Evolutionary conservation across 2,888 invertebrate species (phyloP).

Genomic region (Macrophya alboannulata): DNA sequence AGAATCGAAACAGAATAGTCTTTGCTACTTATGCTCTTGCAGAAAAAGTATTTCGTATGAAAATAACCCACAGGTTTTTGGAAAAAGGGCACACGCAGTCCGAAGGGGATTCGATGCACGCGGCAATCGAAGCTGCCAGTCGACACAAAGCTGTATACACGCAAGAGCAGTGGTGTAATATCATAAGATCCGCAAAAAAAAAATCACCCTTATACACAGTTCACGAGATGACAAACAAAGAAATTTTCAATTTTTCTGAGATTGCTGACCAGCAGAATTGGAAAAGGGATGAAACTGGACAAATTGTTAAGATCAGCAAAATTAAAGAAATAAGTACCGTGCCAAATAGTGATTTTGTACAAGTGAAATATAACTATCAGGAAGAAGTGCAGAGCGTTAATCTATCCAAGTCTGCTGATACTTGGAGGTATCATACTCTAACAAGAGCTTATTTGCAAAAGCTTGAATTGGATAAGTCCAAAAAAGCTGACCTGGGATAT

Average conservation of each 20-base stretch:
- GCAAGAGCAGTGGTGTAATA: conserved; percentile 1
- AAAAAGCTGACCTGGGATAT: conserved; percentile 7
- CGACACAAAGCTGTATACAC: conserved; percentile 1
- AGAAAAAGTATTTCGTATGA: conserved; percentile 60
- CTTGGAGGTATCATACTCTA: neutral
- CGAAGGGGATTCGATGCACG: conserved; percentile 66
- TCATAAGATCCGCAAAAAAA: neutral
- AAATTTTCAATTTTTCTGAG: neutral
- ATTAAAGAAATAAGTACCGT: neutral
- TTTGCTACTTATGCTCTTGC: conserved; percentile 63
- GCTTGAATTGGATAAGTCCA: neutral
- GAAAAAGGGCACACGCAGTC: conserved; percentile 65
- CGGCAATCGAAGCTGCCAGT: conserved; percentile 60
- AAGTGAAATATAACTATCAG: neutral
- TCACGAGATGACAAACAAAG: neutral
- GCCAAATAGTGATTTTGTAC: conserved; percentile 14
- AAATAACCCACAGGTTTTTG: conserved; percentile 63
- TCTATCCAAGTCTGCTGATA: neutral
- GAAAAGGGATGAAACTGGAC: neutral
- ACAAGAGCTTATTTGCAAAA: conserved; percentile 14
- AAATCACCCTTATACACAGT: neutral
- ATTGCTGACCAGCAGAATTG: neutral
- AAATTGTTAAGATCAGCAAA: neutral
- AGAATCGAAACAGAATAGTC: conserved; percentile 65
- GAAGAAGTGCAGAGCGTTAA: conserved; percentile 10